Evolutionary conservation across 2,888 invertebrate genomes (phyloP).

Genomic region (Pinctada fucata): DNA sequence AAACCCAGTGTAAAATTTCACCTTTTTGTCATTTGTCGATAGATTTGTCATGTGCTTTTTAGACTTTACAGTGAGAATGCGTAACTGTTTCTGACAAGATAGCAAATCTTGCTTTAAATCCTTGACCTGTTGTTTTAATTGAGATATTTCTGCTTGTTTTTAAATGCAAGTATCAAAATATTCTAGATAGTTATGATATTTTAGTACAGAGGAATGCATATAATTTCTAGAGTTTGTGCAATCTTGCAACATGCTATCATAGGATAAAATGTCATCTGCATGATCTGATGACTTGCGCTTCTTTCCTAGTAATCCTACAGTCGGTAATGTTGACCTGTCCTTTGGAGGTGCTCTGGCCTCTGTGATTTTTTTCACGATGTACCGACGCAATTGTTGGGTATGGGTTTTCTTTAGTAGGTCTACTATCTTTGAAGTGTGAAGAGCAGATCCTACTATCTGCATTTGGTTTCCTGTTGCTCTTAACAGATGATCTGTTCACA

Average conservation of each 20-base stretch:
- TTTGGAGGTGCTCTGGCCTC: background rate
- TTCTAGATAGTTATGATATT: conserved; percentile 2
- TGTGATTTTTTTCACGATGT: background rate
- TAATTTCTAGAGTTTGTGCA: background rate
- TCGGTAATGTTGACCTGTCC: background rate
- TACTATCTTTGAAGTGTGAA: background rate
- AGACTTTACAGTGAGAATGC: background rate
- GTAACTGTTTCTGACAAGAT: background rate
- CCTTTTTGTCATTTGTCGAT: background rate
- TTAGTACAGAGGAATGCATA: background rate
- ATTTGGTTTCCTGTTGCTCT: too few species aligned
- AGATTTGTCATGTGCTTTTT: background rate
- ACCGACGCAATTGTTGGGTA: conserved; percentile 9
- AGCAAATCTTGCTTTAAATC: background rate
- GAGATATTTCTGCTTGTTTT: background rate
- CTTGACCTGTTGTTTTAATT: conserved; percentile 3
- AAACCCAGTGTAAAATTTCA: conserved; percentile 24
- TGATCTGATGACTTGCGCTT: background rate
- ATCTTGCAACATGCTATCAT: background rate
- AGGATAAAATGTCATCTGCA: background rate
- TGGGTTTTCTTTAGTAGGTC: conserved; percentile 5
- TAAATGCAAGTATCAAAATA: conserved; percentile 9
- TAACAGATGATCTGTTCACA: too few species aligned
- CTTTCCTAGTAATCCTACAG: too few species aligned
- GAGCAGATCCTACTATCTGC: conserved; percentile 11